Evolutionary conservation across 2,797 vertebrate species (phyloP).

Genomic region (Galago senegalensis): DNA sequence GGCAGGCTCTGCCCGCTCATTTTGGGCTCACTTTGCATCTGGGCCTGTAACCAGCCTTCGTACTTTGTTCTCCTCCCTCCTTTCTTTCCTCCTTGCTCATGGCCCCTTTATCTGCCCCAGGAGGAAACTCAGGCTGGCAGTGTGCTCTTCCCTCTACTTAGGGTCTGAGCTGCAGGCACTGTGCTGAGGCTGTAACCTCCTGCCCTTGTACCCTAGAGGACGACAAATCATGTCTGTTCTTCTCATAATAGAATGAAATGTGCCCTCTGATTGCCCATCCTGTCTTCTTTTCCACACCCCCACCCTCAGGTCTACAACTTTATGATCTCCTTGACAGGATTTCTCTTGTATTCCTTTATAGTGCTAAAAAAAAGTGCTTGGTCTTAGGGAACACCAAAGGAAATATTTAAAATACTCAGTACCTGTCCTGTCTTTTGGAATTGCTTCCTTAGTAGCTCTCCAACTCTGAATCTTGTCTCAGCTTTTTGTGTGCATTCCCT

Average conservation of each 20-base stretch:
- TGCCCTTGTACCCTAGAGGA: background rate
- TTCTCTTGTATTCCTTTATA: background rate
- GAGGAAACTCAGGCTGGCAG: background rate
- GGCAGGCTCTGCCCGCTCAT: rapidly evolving
- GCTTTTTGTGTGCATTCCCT: background rate
- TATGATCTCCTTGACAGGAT: background rate
- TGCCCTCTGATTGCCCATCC: background rate
- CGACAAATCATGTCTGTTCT: background rate
- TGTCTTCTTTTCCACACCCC: no score
- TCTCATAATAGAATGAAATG: background rate
- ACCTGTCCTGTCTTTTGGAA: background rate
- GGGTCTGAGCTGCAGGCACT: rapidly evolving
- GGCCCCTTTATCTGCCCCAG: rapidly evolving
- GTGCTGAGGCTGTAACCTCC: background rate
- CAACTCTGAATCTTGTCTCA: background rate
- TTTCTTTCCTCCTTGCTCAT: no score
- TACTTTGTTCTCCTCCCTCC: background rate
- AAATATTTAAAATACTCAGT: rapidly evolving
- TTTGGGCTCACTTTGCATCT: background rate
- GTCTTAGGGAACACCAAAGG: background rate
- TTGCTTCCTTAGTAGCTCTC: background rate
- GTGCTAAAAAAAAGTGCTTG: background rate
- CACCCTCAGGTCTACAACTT: background rate
- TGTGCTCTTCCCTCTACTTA: background rate
- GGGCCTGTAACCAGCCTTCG: background rate